A percentile compares a stretch with the other conserved stretches of the same genome.
Conservation (phyloP, 1,140 invertebrate species). For the Tetramorium alpestre region DNA sequence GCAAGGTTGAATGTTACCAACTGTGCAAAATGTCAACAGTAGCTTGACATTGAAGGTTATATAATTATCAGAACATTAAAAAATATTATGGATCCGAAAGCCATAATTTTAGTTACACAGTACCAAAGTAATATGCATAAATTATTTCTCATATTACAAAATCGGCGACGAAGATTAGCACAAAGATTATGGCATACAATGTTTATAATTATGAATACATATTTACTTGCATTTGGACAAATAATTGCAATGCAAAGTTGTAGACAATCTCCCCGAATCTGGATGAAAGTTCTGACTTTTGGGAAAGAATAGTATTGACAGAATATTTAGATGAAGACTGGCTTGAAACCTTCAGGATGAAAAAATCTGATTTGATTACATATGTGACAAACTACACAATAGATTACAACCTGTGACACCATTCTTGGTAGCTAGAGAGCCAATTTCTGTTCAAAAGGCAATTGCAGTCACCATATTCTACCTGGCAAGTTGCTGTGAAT, state of each 20-base stretch:
- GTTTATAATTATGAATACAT: neutral
- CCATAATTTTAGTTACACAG: neutral
- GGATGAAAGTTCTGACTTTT: neutral
- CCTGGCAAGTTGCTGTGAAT: conserved; percentile 3
- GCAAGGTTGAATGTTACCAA: too few species aligned
- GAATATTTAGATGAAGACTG: conserved; percentile 12
- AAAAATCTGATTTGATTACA: neutral
- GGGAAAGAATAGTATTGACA: neutral
- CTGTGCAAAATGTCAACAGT: too few species aligned
- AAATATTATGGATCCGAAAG: neutral
- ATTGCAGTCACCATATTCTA: neutral
- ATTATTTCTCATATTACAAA: neutral
- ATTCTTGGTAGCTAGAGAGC: neutral
- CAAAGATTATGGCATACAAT: neutral
- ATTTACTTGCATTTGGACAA: conserved; percentile 2
- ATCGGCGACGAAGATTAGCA: neutral
- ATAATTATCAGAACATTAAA: neutral
- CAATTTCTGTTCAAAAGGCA: neutral
- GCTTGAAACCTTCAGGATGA: neutral
- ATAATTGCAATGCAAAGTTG: neutral
- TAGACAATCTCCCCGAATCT: neutral
- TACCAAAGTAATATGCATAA: neutral
- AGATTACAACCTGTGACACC: neutral
- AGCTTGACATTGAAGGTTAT: too few species aligned
- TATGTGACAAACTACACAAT: neutral